These are phyloP conservation scores for Apoda limacodes DNA, from an alignment of 2,888 invertebrate species.

Conservation along the genomic window DNA sequence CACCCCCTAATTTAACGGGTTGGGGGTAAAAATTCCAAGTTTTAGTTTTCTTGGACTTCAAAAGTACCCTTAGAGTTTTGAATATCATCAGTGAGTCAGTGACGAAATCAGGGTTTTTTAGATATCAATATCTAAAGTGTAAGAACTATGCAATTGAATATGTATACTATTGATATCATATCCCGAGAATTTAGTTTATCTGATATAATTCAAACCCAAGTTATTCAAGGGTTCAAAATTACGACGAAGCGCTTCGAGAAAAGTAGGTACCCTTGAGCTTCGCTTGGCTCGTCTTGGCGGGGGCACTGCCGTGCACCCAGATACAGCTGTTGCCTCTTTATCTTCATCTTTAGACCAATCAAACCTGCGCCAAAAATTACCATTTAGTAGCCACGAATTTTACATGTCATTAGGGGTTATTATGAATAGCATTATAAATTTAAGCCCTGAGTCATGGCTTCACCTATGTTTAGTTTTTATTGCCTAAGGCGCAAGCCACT, in stretches of 20 bases:
- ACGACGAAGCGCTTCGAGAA: not conserved
- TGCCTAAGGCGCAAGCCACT: too few species aligned
- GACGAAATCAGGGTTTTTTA: not conserved
- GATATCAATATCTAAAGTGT: not conserved
- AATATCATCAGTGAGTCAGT: not conserved
- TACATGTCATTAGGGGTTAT: too few species aligned
- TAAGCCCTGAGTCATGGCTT: too few species aligned
- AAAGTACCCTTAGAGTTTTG: not conserved
- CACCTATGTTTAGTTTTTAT: too few species aligned
- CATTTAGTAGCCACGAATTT: too few species aligned
- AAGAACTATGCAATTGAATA: not conserved
- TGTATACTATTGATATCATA: not conserved
- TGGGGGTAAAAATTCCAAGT: not conserved
- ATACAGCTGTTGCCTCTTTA: too few species aligned
- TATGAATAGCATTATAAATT: too few species aligned
- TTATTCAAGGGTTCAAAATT: not conserved
- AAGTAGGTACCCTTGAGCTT: conserved; percentile 1
- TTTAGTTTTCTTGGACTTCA: not conserved
- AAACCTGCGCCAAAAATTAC: too few species aligned
- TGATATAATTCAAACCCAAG: not conserved
- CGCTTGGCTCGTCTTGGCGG: conserved; percentile 4
- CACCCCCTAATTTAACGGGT: not conserved
- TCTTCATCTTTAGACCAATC: too few species aligned
- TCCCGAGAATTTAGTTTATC: not conserved
- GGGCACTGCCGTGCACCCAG: conserved; percentile 2